Base-by-base conservation (phyloP, 2,113 vertebrate species). In the Morone saxatilis region DNA sequence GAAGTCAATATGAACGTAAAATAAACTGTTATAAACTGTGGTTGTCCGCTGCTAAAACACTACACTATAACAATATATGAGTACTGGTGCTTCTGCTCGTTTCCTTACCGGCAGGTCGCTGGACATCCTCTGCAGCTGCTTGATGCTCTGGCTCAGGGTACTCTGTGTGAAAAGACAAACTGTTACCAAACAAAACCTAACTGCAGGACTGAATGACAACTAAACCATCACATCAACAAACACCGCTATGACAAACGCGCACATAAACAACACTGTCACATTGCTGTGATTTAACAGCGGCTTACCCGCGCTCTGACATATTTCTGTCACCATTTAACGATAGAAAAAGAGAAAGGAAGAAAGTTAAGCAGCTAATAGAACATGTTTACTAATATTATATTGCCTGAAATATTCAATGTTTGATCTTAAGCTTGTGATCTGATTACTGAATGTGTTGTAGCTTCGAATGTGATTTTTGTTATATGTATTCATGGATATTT, bases 291-390 rank as follows among this genome's bases (percentile, higher is more conserved):
- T 61, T 2, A 5, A 85, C 87, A 63, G 71, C 53, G 43, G 79
- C 96, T 96, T 96, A 96, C 96, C 96, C 96, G 95, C 50, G 95
- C 96, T 94, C 93, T 95, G 94, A 96, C 94, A 87, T 95, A 97
- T 96, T 97, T 97, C 97, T 96, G 95, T 94, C 94, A 94, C 89
- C 95, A 94, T 93, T 94, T 81, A 86, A 94, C 86, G 20, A 59
- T 78, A 73, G 50, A 13, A 54, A 83, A 40, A 67, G 36, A 76
- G 70, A 68, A 71, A 57, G 19, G 40, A 56, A 38, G 20, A n/a
- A 66, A 76, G 51, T 40, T 71, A 12, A 51, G 53, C 4, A 43
- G 40, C 51, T 45, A 22, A 43, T 1, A 56, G 45, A 63, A 47
- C 11, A 45, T 14, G 17, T 20, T 70, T 56, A 36, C 11, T 17